Percentiles rank a stretch among this genome's conserved stretches.
Evolutionary conservation across 2,888 invertebrate genomes (phyloP).

Genomic region (Xanthostigma xanthostigma): DNA sequence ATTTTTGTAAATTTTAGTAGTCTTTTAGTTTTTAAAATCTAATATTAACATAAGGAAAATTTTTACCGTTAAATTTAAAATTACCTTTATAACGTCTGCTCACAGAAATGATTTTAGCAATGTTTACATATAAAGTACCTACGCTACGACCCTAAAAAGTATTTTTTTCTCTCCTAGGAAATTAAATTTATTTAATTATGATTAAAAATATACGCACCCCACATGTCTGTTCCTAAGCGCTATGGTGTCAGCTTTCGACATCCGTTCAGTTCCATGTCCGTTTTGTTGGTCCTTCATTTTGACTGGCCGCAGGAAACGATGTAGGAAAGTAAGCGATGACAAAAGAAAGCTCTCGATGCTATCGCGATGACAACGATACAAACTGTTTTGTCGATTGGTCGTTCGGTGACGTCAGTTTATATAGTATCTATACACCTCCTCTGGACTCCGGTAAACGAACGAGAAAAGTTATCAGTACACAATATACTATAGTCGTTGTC

Average conservation of each 20-base stretch:
- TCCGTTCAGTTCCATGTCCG: slow-evolving; percentile 46
- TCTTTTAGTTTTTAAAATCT: too few species aligned
- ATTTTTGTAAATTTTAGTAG: too few species aligned
- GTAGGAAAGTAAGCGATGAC: background rate
- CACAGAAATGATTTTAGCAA: background rate
- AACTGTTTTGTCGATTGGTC: too few species aligned
- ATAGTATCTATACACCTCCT: too few species aligned
- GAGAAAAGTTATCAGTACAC: too few species aligned
- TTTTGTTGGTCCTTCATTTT: slow-evolving; percentile 19
- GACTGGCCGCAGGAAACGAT: slow-evolving; percentile 22
- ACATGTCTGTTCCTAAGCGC: slow-evolving; percentile 66
- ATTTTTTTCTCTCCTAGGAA: background rate
- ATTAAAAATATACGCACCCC: slow-evolving; percentile 45
- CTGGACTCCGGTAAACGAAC: too few species aligned
- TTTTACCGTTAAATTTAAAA: background rate
- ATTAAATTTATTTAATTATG: background rate
- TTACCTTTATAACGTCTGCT: background rate
- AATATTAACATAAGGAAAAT: too few species aligned
- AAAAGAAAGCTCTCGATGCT: slow-evolving; percentile 2
- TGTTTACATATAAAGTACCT: background rate
- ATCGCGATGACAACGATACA: background rate
- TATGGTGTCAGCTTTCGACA: slow-evolving; percentile 69
- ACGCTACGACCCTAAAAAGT: background rate
- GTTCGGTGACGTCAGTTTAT: too few species aligned
- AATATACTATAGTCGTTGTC: too few species aligned